These are phyloP conservation scores for Hestina assimilis DNA, from an alignment of 1,140 invertebrate species.

Conservation along the genomic window DNA sequence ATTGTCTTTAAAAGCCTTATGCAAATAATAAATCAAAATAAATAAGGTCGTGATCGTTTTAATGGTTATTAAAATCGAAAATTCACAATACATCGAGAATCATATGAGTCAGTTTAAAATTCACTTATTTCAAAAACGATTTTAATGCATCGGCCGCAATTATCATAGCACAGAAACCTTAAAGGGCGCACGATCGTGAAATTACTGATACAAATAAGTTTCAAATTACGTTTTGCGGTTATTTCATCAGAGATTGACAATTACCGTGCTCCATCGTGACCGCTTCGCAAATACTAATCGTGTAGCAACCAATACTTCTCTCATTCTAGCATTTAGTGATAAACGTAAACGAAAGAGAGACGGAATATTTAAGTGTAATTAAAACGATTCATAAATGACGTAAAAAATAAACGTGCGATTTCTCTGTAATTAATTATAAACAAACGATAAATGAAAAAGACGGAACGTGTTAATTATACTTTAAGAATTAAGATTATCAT, in stretches of 20 bases:
- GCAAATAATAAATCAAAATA: neutral
- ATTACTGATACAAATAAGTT: constrained; percentile 38
- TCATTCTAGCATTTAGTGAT: neutral
- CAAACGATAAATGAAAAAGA: neutral
- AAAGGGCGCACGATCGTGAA: constrained; percentile 28
- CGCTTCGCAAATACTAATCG: constrained; percentile 3
- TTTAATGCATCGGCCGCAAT: constrained; percentile 27
- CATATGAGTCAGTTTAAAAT: constrained; percentile 21
- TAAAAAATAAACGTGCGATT: neutral
- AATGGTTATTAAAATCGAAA: neutral
- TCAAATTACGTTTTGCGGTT: constrained; percentile 38
- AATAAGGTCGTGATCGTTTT: neutral
- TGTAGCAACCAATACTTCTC: neutral
- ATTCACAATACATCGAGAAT: neutral
- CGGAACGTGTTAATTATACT: too few relatives aligned
- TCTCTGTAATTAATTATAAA: neutral
- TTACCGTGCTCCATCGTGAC: constrained; percentile 35
- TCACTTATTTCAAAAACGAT: constrained; percentile 30
- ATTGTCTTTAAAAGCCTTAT: neutral
- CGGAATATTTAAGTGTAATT: too few relatives aligned
- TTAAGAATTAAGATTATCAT: too few relatives aligned
- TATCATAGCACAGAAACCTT: constrained; percentile 24
- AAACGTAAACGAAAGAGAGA: neutral
- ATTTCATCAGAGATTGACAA: constrained; percentile 36
- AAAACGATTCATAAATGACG: neutral